Evolutionary conservation across 2,888 invertebrate genomes (phyloP).

Genomic region (Plagodis pulveraria): DNA sequence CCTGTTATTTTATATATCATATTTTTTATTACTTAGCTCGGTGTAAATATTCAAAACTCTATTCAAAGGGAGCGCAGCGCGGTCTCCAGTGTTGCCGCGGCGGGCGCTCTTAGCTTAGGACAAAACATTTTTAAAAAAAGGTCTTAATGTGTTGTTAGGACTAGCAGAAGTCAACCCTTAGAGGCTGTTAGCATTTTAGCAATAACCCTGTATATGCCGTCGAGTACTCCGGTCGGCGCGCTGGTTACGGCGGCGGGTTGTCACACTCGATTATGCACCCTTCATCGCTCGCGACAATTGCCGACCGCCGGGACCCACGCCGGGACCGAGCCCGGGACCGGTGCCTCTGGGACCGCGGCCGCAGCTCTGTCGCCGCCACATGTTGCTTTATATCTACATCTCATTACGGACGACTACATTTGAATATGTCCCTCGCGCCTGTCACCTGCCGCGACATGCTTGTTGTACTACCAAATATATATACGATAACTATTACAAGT

Average conservation of each 20-base stretch:
- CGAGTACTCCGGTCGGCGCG: background rate
- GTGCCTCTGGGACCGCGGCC: background rate
- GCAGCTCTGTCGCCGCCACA: background rate
- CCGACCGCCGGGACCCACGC: background rate
- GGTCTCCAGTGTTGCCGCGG: too few species aligned
- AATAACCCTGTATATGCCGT: too few species aligned
- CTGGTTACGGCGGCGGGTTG: background rate
- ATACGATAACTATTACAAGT: too few species aligned
- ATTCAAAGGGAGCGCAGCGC: too few species aligned
- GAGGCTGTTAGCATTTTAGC: background rate
- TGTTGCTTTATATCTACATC: constrained; percentile 1
- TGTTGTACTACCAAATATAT: too few species aligned
- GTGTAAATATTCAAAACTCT: too few species aligned
- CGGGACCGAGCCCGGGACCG: background rate
- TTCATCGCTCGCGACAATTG: background rate
- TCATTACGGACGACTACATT: constrained; percentile 3
- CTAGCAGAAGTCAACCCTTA: too few species aligned
- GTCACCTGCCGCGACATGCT: background rate
- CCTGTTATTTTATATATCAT: too few species aligned
- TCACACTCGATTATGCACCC: constrained; percentile 9
- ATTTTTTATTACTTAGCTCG: too few species aligned
- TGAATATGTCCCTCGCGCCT: background rate
- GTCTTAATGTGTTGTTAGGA: too few species aligned
- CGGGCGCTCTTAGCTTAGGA: too few species aligned
- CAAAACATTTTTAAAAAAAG: too few species aligned